These are phyloP conservation scores for Polymixis lichenea DNA, from an alignment of 2,888 invertebrate species.

Conservation along the genomic window DNA sequence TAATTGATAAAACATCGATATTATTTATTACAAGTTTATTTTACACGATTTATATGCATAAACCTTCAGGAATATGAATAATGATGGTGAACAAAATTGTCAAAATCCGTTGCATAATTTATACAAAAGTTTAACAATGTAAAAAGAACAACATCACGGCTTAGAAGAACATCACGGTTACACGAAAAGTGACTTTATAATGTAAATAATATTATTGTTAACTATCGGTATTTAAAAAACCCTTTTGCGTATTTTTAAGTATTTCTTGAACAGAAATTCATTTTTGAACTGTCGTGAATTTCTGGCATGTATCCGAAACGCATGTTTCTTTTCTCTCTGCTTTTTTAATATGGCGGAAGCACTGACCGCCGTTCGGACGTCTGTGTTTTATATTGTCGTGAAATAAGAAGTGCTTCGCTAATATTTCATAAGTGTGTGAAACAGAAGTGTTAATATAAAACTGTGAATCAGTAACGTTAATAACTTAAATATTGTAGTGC, in stretches of 20 bases:
- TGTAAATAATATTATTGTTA: neutral
- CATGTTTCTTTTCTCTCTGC: conserved; percentile 82
- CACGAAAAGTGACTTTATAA: neutral
- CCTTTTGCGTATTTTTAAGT: too few species aligned
- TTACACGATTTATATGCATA: neutral
- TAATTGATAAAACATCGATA: neutral
- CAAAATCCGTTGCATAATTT: neutral
- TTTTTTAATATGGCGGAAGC: conserved; percentile 90
- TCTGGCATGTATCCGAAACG: conserved; percentile 72
- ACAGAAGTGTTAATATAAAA: conserved; percentile 73
- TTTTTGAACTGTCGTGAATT: conserved; percentile 9
- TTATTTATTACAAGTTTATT: neutral
- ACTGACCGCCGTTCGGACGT: conserved; percentile 89
- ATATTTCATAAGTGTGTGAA: conserved; percentile 76
- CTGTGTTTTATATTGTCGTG: conserved; percentile 80
- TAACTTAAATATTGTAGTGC: conserved; percentile 58
- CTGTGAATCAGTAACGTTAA: conserved; percentile 65
- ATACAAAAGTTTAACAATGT: too few species aligned
- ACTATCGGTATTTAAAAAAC: neutral
- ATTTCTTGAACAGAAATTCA: neutral
- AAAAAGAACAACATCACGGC: neutral
- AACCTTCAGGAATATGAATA: neutral
- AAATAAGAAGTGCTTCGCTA: conserved; percentile 76
- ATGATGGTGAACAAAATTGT: neutral
- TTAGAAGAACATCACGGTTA: neutral